A percentile compares a stretch with the other conserved stretches of the same genome.
phyloP scores from a whole-genome alignment of 2,797 vertebrate genomes.

The Neosilurus hyrtlii region DNA sequence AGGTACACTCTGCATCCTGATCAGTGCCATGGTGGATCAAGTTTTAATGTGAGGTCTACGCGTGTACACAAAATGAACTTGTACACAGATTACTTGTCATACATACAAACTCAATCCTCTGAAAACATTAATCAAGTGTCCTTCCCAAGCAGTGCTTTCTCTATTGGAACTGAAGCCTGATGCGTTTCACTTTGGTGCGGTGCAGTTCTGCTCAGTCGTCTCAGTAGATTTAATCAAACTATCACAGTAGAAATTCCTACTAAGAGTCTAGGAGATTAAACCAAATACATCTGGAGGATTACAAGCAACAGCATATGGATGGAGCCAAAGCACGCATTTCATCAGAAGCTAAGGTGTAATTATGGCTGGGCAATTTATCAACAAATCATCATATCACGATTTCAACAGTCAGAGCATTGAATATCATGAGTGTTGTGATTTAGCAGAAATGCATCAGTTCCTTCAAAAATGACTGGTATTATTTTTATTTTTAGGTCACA shows the following conservation, averaged over 20 bases:
- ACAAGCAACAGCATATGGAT: no score
- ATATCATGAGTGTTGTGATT: no score
- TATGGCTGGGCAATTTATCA: no score
- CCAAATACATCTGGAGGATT: background rate
- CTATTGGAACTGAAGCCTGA: background rate
- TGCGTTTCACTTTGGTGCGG: background rate
- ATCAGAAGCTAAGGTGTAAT: no score
- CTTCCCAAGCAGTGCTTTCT: background rate
- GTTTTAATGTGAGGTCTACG: background rate
- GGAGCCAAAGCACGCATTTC: background rate
- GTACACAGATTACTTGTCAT: background rate
- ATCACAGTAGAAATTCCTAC: background rate
- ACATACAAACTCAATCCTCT: background rate
- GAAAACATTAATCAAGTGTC: background rate
- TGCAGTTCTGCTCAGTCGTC: background rate
- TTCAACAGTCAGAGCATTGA: no score
- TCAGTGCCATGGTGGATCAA: background rate
- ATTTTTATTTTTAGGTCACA: no score
- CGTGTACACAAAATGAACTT: background rate
- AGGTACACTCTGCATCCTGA: background rate
- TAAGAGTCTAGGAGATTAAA: background rate
- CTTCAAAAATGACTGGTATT: no score
- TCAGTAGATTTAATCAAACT: background rate
- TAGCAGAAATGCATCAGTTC: no score
- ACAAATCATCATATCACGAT: no score